Evolutionary conservation across 2,888 invertebrate genomes (phyloP).

Genomic region (Acleris cristana): DNA sequence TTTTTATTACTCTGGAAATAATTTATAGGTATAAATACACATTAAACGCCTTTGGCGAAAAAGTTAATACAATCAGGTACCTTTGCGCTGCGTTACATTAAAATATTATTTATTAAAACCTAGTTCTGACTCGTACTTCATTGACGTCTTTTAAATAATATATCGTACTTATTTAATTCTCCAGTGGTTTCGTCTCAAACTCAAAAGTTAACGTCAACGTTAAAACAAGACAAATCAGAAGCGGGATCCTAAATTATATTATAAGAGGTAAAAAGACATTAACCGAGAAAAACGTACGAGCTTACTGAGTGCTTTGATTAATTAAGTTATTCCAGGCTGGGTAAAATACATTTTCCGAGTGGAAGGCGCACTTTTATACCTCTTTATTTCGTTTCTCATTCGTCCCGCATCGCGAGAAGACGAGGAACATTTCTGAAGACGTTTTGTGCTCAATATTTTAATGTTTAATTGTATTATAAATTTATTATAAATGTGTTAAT

Average conservation of each 20-base stretch:
- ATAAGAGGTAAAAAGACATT: slow-evolving; percentile 33
- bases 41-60: no score
- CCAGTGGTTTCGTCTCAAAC: neutral
- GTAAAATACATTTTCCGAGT: slow-evolving; percentile 32
- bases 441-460: slow-evolving; percentile 1
- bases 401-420: slow-evolving; percentile 26
- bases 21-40: no score
- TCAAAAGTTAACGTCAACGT: slow-evolving; percentile 2
- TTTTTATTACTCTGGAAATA: no score
- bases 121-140: no score
- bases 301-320: slow-evolving; percentile 38
- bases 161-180: no score
- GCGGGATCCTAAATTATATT: slow-evolving; percentile 22
- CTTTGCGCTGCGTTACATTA: no score
- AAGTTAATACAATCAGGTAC: no score
- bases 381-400: slow-evolving; percentile 31
- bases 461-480: no score
- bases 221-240: slow-evolving; percentile 15
- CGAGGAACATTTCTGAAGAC: slow-evolving; percentile 7
- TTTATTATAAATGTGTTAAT: no score
- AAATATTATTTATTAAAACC: no score
- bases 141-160: no score
- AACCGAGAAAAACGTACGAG: slow-evolving; percentile 30
- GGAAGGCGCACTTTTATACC: slow-evolving; percentile 28
- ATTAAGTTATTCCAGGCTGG: slow-evolving; percentile 31